Conservation (phyloP, 2,797 vertebrate genomes). For the Numenius phaeopus region DNA sequence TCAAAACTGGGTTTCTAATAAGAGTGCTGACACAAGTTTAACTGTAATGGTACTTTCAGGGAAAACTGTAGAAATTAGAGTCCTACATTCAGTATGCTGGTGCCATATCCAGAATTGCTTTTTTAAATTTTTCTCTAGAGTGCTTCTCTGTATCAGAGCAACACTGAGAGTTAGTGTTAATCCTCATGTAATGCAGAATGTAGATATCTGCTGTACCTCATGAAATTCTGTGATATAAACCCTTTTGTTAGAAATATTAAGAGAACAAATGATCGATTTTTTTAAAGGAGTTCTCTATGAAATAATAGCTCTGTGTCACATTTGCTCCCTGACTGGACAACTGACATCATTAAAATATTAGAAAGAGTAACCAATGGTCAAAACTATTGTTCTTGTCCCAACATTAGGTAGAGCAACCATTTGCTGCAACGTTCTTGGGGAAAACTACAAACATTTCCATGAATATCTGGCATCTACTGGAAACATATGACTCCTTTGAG, state of each 20-base stretch:
- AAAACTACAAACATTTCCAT: background rate
- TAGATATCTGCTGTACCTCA: background rate
- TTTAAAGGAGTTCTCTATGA: background rate
- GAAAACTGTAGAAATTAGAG: slow-evolving; percentile 55
- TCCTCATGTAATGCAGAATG: rapidly evolving
- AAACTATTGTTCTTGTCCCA: background rate
- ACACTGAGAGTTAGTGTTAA: background rate
- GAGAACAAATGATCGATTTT: rapidly evolving
- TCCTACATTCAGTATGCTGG: background rate
- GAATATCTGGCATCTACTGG: background rate
- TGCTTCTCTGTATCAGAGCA: background rate
- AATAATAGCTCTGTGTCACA: background rate
- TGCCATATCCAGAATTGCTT: background rate
- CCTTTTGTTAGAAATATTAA: background rate
- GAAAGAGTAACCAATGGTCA: background rate
- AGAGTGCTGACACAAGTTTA: slow-evolving; percentile 75
- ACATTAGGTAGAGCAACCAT: background rate
- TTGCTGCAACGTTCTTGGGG: rapidly evolving
- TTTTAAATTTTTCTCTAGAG: background rate
- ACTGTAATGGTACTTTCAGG: slow-evolving; percentile 66
- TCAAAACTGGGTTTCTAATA: slow-evolving; percentile 77
- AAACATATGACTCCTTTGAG: background rate
- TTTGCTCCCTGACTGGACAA: background rate
- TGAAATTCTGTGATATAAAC: background rate
- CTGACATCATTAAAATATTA: background rate